Conservation (phyloP, 2,113 vertebrate species). For the Patagioenas fasciata region DNA sequence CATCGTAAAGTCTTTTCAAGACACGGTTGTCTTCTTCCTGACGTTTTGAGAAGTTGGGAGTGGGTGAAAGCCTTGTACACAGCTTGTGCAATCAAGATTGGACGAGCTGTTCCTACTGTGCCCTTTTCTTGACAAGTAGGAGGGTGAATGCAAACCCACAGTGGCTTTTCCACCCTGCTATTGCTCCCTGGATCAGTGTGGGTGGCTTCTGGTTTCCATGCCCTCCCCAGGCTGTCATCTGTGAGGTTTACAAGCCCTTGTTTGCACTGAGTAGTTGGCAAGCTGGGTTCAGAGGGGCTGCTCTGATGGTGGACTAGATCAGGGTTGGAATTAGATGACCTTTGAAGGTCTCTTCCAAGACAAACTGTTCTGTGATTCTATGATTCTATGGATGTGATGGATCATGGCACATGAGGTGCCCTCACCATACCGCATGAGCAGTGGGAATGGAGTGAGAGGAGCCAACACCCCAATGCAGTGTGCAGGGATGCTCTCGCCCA, state of each 20-base stretch:
- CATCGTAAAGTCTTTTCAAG: background rate
- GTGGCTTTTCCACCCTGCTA: background rate
- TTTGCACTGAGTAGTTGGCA: rapidly evolving
- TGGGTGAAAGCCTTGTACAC: background rate
- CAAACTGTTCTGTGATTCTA: no score
- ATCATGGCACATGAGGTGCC: background rate
- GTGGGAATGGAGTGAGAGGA: background rate
- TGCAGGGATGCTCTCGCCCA: background rate
- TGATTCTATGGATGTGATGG: background rate
- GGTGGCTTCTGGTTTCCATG: background rate
- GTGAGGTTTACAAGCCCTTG: background rate
- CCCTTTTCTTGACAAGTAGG: background rate
- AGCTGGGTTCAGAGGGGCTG: background rate
- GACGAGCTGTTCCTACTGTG: rapidly evolving
- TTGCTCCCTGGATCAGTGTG: background rate
- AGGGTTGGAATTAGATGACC: no score
- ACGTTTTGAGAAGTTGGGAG: background rate
- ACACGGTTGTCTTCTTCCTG: background rate
- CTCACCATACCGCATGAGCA: background rate
- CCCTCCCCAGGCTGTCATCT: background rate
- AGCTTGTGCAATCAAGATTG: background rate
- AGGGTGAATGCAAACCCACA: background rate
- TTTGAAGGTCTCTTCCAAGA: no score
- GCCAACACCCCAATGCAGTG: background rate
- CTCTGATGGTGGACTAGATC: background rate